Conservation (phyloP, 2,797 vertebrate genomes). For the Thripadectes ignobilis region DNA sequence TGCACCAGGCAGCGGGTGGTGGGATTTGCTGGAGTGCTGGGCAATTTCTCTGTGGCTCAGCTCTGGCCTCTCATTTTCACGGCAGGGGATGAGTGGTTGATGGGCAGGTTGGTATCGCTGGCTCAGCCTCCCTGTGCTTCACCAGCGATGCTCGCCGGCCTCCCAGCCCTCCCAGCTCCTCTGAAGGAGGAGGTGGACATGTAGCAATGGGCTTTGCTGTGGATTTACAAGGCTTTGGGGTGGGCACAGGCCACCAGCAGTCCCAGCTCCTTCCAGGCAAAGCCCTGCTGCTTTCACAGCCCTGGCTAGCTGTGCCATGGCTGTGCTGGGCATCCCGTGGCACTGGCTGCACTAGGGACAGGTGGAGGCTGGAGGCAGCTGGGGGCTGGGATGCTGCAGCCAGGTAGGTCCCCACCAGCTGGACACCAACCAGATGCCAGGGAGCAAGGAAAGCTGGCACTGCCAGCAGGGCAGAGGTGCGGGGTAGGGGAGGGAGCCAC, state of each 20-base stretch:
- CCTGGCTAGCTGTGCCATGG: accelerated
- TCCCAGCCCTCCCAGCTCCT: not conserved
- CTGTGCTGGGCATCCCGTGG: accelerated
- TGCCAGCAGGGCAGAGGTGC: accelerated
- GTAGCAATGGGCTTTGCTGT: not conserved
- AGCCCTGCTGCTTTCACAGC: not conserved
- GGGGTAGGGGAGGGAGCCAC: accelerated
- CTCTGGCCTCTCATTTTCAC: not conserved
- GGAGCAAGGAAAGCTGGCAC: not conserved
- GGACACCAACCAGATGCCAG: accelerated
- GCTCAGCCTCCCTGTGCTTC: accelerated
- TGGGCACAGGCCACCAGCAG: accelerated
- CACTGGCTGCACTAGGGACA: not conserved
- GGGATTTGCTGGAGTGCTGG: not conserved
- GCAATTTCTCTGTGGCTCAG: not conserved
- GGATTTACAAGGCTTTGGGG: not conserved
- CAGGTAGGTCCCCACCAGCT: accelerated
- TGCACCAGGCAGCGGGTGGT: not conserved
- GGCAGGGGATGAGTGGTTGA: not conserved
- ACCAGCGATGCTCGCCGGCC: accelerated
- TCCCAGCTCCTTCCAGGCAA: not conserved
- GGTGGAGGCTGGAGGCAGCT: not conserved
- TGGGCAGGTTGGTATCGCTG: not conserved
- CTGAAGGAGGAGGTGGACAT: accelerated
- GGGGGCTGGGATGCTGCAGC: not conserved